phyloP scores from a whole-genome alignment of 2,113 vertebrate species.

The Ia io region DNA sequence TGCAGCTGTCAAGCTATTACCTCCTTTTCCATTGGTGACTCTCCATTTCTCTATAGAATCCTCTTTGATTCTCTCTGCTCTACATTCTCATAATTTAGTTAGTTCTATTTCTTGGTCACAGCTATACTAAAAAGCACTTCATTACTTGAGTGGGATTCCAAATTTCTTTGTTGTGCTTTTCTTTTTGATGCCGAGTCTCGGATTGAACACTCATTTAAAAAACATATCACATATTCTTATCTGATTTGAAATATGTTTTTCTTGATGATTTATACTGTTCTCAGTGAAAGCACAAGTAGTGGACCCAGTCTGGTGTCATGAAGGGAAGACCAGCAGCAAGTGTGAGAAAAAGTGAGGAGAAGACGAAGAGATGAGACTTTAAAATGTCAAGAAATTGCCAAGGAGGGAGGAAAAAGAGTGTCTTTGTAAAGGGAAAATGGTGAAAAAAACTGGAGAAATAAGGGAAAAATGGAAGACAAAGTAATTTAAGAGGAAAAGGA shows the following conservation, averaged over 20 bases:
- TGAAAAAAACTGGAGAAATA: neutral
- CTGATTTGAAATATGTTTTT: neutral
- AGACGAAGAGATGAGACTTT: neutral
- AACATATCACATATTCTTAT: neutral
- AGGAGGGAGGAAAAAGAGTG: constrained; percentile 15
- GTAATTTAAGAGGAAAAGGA: neutral
- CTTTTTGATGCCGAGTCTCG: neutral
- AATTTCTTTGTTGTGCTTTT: constrained; percentile 4
- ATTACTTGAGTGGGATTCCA: neutral
- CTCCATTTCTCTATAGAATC: neutral
- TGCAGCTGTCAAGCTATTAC: neutral
- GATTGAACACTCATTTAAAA: neutral
- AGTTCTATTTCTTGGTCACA: neutral
- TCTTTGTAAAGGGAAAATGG: neutral
- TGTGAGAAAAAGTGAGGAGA: constrained; percentile 28
- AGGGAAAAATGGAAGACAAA: neutral
- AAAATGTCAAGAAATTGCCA: constrained; percentile 6
- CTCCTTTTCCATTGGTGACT: neutral
- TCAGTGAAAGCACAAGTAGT: neutral
- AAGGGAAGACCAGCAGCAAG: neutral
- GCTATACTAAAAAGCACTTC: neutral
- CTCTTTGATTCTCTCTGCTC: neutral
- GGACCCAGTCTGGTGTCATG: neutral
- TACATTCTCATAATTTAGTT: constrained; percentile 5
- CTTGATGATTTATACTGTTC: constrained; percentile 30